Evolutionary conservation across 2,888 invertebrate genomes (phyloP).

Genomic region (Adelphocoris suturalis): DNA sequence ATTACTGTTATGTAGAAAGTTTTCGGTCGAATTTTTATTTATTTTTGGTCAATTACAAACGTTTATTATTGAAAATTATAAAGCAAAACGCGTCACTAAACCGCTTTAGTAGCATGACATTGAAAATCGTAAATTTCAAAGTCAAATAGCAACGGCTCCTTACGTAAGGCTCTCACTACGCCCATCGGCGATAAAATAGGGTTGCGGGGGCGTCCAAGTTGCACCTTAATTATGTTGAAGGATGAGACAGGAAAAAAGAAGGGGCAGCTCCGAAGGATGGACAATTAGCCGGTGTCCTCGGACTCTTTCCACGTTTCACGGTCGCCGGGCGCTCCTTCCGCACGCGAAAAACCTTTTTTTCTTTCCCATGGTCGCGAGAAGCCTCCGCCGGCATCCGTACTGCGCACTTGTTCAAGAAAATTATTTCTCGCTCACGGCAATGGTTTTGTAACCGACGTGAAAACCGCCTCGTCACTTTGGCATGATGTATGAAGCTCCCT

Average conservation of each 20-base stretch:
- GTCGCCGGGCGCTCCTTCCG: slow-evolving; percentile 64
- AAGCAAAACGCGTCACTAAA: no score
- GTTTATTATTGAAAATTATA: no score
- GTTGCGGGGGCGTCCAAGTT: slow-evolving; percentile 26
- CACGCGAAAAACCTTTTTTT: slow-evolving; percentile 53
- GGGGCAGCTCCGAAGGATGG: slow-evolving; percentile 51
- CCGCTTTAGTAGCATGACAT: slow-evolving; percentile 46
- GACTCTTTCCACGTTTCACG: slow-evolving; percentile 70
- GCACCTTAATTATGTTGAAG: slow-evolving; percentile 49
- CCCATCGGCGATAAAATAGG: not conserved
- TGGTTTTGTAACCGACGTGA: slow-evolving; percentile 23
- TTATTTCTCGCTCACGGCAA: slow-evolving; percentile 40
- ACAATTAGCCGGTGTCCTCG: slow-evolving; percentile 62
- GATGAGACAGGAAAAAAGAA: slow-evolving; percentile 49
- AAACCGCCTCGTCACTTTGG: not conserved
- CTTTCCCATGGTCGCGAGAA: slow-evolving; percentile 38
- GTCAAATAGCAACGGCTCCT: slow-evolving; percentile 40
- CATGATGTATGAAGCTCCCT: slow-evolving; percentile 10
- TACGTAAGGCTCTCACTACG: slow-evolving; percentile 32
- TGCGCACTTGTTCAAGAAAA: slow-evolving; percentile 54
- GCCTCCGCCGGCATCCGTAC: not conserved
- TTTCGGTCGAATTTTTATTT: no score
- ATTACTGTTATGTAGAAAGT: no score
- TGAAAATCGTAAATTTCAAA: slow-evolving; percentile 59
- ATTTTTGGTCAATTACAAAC: no score